Conservation (phyloP, 2,888 invertebrate species). For the Tiphia femorata region DNA sequence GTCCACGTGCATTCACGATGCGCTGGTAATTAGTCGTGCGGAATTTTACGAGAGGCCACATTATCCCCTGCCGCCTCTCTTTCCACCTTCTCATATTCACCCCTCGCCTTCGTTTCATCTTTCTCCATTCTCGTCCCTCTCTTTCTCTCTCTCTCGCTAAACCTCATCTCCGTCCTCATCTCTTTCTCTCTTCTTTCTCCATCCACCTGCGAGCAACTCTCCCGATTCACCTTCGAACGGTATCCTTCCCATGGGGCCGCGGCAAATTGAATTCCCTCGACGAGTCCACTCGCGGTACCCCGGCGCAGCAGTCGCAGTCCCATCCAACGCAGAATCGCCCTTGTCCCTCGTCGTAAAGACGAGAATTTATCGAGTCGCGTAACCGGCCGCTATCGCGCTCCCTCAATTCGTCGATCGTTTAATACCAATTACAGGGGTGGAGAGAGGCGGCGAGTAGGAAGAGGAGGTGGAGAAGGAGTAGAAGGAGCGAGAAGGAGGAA, state of each 20-base stretch:
- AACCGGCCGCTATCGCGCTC: constrained; percentile 34
- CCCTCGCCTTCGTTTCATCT: neutral
- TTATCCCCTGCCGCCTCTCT: too few species aligned
- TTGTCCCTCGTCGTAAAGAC: constrained; percentile 29
- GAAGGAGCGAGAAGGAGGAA: neutral
- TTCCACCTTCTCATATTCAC: neutral
- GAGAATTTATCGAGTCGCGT: constrained; percentile 41
- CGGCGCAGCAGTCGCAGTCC: neutral
- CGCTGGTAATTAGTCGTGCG: constrained; percentile 48
- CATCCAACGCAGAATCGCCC: constrained; percentile 11
- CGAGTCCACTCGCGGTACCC: constrained; percentile 5
- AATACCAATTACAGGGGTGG: constrained; percentile 41
- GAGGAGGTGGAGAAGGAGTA: neutral
- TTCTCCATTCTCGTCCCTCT: too few species aligned
- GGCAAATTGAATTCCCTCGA: constrained; percentile 33
- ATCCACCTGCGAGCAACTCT: constrained; percentile 11
- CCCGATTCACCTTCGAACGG: constrained; percentile 14
- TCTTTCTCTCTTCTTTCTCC: constrained; percentile 1
- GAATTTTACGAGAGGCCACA: constrained; percentile 55
- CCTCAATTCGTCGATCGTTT: constrained; percentile 40
- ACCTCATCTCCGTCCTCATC: constrained; percentile 2
- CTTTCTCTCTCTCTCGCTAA: neutral
- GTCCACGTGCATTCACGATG: constrained; percentile 31
- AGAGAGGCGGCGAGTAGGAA: neutral
- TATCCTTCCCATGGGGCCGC: constrained; percentile 22